Evolutionary conservation across 1,140 invertebrate genomes (phyloP).

Genomic region (Drosophila cardini): DNA sequence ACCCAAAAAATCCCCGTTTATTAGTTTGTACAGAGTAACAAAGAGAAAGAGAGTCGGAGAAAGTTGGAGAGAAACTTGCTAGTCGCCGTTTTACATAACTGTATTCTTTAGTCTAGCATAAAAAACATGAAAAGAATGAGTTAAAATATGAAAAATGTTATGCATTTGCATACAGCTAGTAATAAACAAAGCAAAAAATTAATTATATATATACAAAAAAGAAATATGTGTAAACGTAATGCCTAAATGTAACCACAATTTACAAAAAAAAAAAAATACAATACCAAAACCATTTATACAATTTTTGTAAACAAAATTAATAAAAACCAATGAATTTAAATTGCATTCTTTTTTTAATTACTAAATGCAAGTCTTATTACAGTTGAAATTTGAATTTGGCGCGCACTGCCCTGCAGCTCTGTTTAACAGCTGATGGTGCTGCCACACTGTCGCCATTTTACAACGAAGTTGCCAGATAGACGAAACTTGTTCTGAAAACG

Average conservation of each 20-base stretch:
- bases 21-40: conserved; percentile 41
- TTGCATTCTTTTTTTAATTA: conserved; percentile 29
- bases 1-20: conserved; percentile 26
- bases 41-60: conserved; percentile 4
- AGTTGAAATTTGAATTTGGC: background rate
- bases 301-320: conserved; percentile 68
- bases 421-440: background rate
- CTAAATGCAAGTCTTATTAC: background rate
- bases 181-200: conserved; percentile 50
- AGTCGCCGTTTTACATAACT: conserved; percentile 67
- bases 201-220: conserved; percentile 38
- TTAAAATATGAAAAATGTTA: conserved; percentile 45
- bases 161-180: conserved; percentile 48
- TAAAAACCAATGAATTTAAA: conserved; percentile 65
- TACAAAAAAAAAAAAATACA: conserved; percentile 55
- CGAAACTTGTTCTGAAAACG: background rate
- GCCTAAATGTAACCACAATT: conserved; percentile 62
- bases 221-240: conserved; percentile 39
- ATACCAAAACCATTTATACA: conserved; percentile 60
- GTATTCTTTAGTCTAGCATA: conserved; percentile 65
- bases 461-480: background rate
- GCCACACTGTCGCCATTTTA: background rate
- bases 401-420: background rate
- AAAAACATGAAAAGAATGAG: conserved; percentile 24
- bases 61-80: conserved; percentile 51